phyloP scores from a whole-genome alignment of 2,888 invertebrate genomes.

The Nemotelus pantherinus region DNA sequence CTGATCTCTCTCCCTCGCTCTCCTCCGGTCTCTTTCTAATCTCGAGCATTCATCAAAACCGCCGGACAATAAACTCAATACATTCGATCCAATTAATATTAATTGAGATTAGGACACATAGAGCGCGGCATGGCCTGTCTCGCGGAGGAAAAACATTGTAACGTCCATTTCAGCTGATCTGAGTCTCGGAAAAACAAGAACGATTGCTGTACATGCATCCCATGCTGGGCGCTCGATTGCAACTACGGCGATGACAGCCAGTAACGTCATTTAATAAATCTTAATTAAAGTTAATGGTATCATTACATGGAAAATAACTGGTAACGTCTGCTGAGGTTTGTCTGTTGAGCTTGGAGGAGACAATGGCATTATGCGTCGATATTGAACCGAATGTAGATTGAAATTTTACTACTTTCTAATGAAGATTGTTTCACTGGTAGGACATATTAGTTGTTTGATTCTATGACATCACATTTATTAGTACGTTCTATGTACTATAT shows the following conservation, averaged over 20 bases:
- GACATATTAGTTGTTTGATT: no score
- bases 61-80: conserved; percentile 47
- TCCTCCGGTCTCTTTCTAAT: background rate
- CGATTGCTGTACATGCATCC: background rate
- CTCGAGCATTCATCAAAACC: conserved; percentile 47
- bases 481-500: background rate
- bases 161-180: background rate
- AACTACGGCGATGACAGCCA: conserved; percentile 38
- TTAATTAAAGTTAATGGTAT: conserved; percentile 52
- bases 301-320: conserved; percentile 50
- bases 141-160: background rate
- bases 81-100: conserved; percentile 50
- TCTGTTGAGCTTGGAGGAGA: conserved; percentile 17
- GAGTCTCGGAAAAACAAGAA: conserved; percentile 20
- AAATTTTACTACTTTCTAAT: no score
- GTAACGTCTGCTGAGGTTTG: background rate
- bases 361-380: background rate
- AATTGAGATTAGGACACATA: conserved; percentile 45
- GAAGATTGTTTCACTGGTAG: no score
- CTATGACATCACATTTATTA: no score
- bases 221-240: background rate
- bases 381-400: no score
- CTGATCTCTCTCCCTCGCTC: background rate
- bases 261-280: conserved; percentile 51
- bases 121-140: background rate